phyloP scores from a whole-genome alignment of 2,888 invertebrate species.

The Drosophila barbarae region DNA sequence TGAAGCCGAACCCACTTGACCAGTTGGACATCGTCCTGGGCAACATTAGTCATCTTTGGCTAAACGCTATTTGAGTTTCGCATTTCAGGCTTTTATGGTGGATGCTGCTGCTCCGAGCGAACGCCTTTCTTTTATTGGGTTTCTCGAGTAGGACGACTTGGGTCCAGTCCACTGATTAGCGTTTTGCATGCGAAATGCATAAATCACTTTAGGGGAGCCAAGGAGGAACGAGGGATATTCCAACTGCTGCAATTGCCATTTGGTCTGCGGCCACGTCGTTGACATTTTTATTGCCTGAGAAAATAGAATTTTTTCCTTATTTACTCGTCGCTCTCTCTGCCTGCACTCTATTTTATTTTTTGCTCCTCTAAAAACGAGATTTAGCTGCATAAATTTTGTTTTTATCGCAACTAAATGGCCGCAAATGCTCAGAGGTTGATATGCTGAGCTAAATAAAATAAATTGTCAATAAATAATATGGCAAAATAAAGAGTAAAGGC shows the following conservation, averaged over 20 bases:
- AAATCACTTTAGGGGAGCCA: constrained; percentile 56
- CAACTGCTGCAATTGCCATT: constrained; percentile 51
- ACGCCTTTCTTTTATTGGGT: constrained; percentile 51
- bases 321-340: constrained; percentile 20
- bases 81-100: constrained; percentile 37
- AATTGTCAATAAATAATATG: constrained; percentile 65
- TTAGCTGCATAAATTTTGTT: constrained; percentile 52
- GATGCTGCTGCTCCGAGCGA: constrained; percentile 2
- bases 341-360: constrained; percentile 21
- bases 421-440: constrained; percentile 59
- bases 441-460: constrained; percentile 63
- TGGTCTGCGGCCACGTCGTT: constrained; percentile 57
- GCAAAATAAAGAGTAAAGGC: constrained; percentile 12
- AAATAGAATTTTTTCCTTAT: constrained; percentile 63
- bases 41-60: constrained; percentile 70
- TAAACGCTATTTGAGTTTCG: constrained; percentile 66
- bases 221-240: constrained; percentile 16
- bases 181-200: constrained; percentile 72
- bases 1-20: constrained; percentile 51
- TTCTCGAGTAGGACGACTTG: constrained; percentile 18
- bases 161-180: constrained; percentile 63
- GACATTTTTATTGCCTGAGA: constrained; percentile 73
- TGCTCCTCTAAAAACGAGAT: constrained; percentile 22
- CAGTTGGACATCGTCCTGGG: constrained; percentile 55
- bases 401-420: constrained; percentile 71